phyloP scores from a whole-genome alignment of 2,113 vertebrate genomes.

The Furnarius figulus region DNA sequence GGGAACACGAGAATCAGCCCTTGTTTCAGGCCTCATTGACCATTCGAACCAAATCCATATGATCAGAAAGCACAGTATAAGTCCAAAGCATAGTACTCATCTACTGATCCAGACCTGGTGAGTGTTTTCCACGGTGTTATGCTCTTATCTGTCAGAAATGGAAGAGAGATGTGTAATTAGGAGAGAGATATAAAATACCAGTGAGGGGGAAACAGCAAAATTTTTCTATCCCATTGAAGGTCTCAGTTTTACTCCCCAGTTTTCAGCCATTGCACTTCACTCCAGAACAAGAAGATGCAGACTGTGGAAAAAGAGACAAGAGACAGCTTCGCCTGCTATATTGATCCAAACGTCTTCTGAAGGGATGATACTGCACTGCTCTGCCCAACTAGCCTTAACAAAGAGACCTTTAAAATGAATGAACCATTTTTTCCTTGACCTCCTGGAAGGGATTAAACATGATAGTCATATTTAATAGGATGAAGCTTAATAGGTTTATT shows the following conservation, averaged over 20 bases:
- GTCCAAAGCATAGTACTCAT: not conserved
- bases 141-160: not conserved
- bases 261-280: not conserved
- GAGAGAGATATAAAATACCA: not conserved
- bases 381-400: not conserved
- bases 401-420: not conserved
- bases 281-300: not conserved
- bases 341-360: not conserved
- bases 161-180: not conserved
- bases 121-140: not conserved
- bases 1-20: not conserved
- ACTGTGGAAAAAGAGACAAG: not conserved
- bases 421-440: not conserved
- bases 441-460: not conserved
- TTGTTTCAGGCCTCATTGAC: not conserved
- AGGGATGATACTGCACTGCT: not conserved
- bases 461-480: not conserved
- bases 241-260: not conserved
- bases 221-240: not conserved
- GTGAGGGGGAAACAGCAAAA: not conserved
- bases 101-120: not conserved
- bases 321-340: not conserved
- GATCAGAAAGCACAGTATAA: not conserved
- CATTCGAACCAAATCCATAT: not conserved
- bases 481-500: not conserved